phyloP scores from a whole-genome alignment of 2,113 vertebrate species.

The Stegostoma tigrinum region DNA sequence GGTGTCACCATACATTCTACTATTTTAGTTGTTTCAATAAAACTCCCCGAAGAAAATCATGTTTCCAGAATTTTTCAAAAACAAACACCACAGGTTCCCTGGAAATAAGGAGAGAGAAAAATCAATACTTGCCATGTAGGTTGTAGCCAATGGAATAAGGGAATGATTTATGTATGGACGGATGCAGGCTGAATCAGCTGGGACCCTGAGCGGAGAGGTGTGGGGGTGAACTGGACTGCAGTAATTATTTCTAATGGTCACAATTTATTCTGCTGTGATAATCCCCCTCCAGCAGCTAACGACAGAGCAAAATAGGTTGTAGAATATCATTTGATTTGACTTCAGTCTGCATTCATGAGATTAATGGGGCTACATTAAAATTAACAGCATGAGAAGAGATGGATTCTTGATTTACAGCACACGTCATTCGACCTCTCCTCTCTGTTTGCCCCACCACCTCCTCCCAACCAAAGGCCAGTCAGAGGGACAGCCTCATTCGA shows the following conservation, averaged over 20 bases:
- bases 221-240: conserved; percentile 57
- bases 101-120: conserved; percentile 70
- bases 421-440: conserved; percentile 49
- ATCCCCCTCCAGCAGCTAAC: conserved; percentile 56
- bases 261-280: conserved; percentile 60
- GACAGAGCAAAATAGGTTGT: conserved; percentile 55
- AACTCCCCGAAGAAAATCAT: conserved; percentile 16
- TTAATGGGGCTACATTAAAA: conserved; percentile 66
- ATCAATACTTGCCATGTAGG: conserved; percentile 98
- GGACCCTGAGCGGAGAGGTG: conserved; percentile 66
- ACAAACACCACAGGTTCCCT: conserved; percentile 79
- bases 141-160: conserved; percentile 92
- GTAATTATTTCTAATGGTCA: conserved; percentile 63
- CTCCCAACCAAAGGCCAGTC: conserved; percentile 48
- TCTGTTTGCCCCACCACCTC: conserved; percentile 48
- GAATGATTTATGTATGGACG: conserved; percentile 97
- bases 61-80: conserved; percentile 18
- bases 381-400: conserved; percentile 57
- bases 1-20: neutral
- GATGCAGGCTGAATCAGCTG: conserved; percentile 82
- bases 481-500: conserved; percentile 42
- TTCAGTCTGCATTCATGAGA: conserved; percentile 64
- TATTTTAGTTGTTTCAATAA: conserved; percentile 16
- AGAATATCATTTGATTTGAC: conserved; percentile 65
- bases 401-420: conserved; percentile 49